These are phyloP conservation scores for Diorhabda elongata DNA, from an alignment of 1,140 invertebrate species.

Conservation along the genomic window DNA sequence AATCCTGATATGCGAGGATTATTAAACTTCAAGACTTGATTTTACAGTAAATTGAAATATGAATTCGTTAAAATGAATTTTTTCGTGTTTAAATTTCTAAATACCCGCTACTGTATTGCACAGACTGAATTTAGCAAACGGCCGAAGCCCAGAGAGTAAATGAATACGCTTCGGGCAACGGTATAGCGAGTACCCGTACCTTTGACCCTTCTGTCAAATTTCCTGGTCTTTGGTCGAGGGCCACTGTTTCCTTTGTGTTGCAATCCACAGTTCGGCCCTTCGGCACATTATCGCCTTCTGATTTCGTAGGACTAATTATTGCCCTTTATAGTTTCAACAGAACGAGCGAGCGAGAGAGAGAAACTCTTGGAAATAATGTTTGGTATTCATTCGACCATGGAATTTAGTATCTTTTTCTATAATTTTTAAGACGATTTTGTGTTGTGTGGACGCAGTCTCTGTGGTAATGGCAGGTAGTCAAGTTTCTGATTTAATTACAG, in stretches of 20 bases:
- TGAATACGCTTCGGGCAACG: constrained; percentile 29
- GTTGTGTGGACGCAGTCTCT: not conserved
- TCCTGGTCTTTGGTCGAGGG: constrained; percentile 39
- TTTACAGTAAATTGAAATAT: no score
- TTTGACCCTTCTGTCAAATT: constrained; percentile 42
- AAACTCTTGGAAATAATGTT: not conserved
- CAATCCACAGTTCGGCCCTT: constrained; percentile 27
- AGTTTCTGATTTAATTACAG: not conserved
- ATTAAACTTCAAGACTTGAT: no score
- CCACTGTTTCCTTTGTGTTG: constrained; percentile 39
- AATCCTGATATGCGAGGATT: no score
- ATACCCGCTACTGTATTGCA: not conserved
- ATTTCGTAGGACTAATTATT: constrained; percentile 33
- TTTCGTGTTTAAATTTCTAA: no score
- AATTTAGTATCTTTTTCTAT: not conserved
- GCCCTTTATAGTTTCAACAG: constrained; percentile 17
- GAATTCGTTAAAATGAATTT: no score
- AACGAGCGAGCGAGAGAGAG: not conserved
- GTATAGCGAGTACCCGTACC: constrained; percentile 25
- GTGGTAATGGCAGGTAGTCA: not conserved
- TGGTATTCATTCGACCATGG: not conserved
- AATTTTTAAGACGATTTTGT: not conserved
- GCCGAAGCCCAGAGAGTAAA: constrained; percentile 24
- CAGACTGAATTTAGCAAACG: constrained; percentile 22
- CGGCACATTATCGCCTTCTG: constrained; percentile 34